Conservation (phyloP, 2,113 vertebrate species). For the Salminus brasiliensis region DNA sequence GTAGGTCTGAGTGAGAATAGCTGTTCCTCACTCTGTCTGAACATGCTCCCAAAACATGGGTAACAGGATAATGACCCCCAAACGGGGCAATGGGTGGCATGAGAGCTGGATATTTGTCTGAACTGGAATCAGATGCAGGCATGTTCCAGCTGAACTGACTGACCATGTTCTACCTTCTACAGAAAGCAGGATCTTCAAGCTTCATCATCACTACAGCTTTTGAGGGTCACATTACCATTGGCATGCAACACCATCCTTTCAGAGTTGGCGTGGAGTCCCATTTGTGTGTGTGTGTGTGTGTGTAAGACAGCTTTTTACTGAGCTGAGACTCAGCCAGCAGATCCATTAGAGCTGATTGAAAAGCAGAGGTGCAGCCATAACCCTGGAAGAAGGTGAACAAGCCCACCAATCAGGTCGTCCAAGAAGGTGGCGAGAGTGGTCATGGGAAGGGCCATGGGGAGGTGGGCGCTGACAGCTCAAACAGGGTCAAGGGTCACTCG, state of each 20-base stretch:
- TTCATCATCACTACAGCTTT: not conserved
- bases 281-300: slow-evolving; percentile 42
- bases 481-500: slow-evolving; percentile 34
- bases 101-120: too few relatives aligned
- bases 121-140: not conserved
- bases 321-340: slow-evolving; percentile 71
- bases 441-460: not conserved
- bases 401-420: slow-evolving; percentile 41
- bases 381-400: slow-evolving; percentile 72
- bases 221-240: slow-evolving; percentile 42
- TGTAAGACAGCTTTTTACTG: slow-evolving; percentile 35
- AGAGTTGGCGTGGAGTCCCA: slow-evolving; percentile 8
- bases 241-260: slow-evolving; percentile 6
- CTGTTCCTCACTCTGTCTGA: too few relatives aligned
- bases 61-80: not conserved
- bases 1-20: too few relatives aligned
- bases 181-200: not conserved
- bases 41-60: not conserved
- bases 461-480: not conserved
- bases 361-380: slow-evolving; percentile 67
- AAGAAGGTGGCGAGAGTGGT: not conserved
- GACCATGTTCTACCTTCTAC: not conserved
- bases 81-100: too few relatives aligned
- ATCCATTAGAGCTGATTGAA: slow-evolving; percentile 79
- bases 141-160: not conserved